phyloP scores from a whole-genome alignment of 1,140 invertebrate genomes.

The Apis cerana region DNA sequence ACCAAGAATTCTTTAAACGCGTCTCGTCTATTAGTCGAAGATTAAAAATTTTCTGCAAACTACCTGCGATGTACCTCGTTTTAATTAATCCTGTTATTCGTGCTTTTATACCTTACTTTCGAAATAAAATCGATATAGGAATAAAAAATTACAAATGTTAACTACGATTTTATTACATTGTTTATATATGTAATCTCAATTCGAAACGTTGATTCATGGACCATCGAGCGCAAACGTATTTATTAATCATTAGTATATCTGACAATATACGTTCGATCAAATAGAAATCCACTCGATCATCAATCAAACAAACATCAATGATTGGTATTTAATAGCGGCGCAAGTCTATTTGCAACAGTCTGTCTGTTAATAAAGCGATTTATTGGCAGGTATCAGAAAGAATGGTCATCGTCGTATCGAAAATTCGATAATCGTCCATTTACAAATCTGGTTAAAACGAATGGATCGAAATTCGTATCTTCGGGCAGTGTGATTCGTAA shows the following conservation, averaged over 20 bases:
- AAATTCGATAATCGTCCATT: too few relatives aligned
- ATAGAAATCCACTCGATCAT: neutral
- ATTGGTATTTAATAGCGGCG: conserved; percentile 18
- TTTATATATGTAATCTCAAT: neutral
- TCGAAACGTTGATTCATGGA: neutral
- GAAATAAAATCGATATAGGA: too few relatives aligned
- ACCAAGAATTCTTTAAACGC: conserved; percentile 10
- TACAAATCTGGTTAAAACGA: neutral
- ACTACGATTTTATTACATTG: too few relatives aligned
- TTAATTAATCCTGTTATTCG: too few relatives aligned
- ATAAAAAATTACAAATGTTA: too few relatives aligned
- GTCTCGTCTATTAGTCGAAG: neutral
- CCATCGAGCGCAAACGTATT: neutral
- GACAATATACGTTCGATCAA: neutral
- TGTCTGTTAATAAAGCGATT: conserved; percentile 2
- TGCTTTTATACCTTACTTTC: too few relatives aligned
- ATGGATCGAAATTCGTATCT: neutral
- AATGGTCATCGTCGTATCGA: too few relatives aligned
- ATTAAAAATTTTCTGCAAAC: neutral
- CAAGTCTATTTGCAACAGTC: neutral
- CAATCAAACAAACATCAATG: neutral
- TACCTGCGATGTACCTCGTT: too few relatives aligned
- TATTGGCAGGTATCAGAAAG: neutral
- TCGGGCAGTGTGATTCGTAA: too few relatives aligned
- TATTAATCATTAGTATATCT: neutral